These are phyloP conservation scores for Melolontha melolontha DNA, from an alignment of 2,888 invertebrate species.

Conservation along the genomic window DNA sequence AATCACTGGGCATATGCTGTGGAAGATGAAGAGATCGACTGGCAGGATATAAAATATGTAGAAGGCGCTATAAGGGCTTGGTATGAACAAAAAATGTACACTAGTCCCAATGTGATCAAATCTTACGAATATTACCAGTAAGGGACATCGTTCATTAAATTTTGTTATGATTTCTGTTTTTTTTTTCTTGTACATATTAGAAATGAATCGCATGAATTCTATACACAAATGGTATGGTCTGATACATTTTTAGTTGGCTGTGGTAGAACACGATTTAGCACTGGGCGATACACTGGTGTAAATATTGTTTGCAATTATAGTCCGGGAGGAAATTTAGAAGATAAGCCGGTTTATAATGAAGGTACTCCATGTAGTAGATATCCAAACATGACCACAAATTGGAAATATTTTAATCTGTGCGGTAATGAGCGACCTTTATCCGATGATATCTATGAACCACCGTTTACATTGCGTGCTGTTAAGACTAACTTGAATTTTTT, in stretches of 20 bases:
- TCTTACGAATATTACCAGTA: constrained; percentile 18
- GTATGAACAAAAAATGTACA: constrained; percentile 5
- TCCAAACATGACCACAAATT: constrained; percentile 4
- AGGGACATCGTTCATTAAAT: background rate
- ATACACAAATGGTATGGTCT: constrained; percentile 35
- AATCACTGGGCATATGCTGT: constrained; percentile 34
- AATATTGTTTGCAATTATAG: constrained; percentile 35
- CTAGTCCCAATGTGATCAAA: background rate
- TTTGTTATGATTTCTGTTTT: background rate
- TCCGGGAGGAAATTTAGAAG: constrained; percentile 16
- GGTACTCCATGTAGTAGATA: constrained; percentile 29
- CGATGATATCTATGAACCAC: background rate
- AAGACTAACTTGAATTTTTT: background rate
- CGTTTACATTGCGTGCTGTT: constrained; percentile 9
- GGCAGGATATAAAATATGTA: constrained; percentile 19
- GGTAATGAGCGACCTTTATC: constrained; percentile 6
- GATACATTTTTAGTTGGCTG: constrained; percentile 31
- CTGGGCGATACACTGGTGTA: constrained; percentile 6
- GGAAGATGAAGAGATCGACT: constrained; percentile 7
- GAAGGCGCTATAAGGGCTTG: constrained; percentile 18
- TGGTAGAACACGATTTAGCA: constrained; percentile 31
- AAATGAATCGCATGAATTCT: constrained; percentile 30
- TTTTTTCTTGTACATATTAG: background rate
- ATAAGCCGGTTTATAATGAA: constrained; percentile 9
- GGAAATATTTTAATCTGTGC: constrained; percentile 20